These are phyloP conservation scores for Potamarius usumacintae DNA, from an alignment of 2,113 vertebrate species.

Conservation along the genomic window DNA sequence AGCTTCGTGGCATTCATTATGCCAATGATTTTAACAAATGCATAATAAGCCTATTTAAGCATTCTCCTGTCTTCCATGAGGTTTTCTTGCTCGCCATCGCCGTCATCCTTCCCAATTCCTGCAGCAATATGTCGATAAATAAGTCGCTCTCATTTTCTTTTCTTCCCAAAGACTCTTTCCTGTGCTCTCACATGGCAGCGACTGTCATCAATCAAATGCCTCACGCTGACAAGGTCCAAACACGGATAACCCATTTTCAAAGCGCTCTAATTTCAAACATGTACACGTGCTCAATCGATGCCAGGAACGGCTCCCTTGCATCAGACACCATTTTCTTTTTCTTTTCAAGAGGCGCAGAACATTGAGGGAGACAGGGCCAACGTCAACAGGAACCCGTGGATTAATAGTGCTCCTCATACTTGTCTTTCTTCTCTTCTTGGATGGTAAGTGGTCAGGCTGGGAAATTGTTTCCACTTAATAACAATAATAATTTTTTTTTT, in stretches of 20 bases:
- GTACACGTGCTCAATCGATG: conserved; percentile 3
- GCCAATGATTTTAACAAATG: not conserved
- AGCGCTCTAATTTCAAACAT: conserved; percentile 26
- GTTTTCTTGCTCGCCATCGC: not conserved
- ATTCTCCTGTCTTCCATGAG: not conserved
- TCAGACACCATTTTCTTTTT: conserved; percentile 20
- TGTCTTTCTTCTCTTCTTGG: conserved; percentile 58
- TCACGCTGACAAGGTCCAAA: not conserved
- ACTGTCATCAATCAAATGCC: not conserved
- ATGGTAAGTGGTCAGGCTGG: conserved; percentile 59
- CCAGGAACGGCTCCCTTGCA: not conserved
- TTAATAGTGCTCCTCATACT: conserved; percentile 66
- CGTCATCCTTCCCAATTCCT: not conserved
- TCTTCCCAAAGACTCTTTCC: too few relatives aligned
- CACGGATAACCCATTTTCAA: not conserved
- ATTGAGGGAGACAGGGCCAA: conserved; percentile 57
- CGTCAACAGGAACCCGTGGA: conserved; percentile 65
- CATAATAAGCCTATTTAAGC: not conserved
- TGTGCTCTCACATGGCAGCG: not conserved
- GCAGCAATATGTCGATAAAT: not conserved
- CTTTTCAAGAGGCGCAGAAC: conserved; percentile 51
- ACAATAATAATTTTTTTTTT: not conserved
- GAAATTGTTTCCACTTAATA: conserved; percentile 69
- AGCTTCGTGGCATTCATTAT: not conserved
- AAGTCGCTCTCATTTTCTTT: not conserved